These are phyloP conservation scores for Magallana angulata DNA, from an alignment of 1,140 invertebrate genomes.

Conservation along the genomic window DNA sequence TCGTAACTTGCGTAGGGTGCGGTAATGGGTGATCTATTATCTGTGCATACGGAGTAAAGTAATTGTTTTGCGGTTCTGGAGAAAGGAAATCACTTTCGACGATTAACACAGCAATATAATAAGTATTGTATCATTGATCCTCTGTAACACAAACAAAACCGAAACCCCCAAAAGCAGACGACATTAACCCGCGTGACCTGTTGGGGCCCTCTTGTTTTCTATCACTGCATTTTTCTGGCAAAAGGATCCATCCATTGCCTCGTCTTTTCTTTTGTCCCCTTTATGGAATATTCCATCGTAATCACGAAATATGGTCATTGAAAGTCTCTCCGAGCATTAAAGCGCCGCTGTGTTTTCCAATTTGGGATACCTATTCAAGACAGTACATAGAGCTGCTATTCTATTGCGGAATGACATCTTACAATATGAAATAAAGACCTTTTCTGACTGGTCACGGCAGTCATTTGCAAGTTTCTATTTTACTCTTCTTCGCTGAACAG, in stretches of 20 bases:
- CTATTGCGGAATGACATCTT: constrained; percentile 6
- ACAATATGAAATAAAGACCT: constrained; percentile 14
- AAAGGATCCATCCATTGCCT: not conserved
- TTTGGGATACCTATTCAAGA: not conserved
- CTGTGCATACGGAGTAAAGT: not conserved
- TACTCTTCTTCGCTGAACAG: not conserved
- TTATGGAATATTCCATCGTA: not conserved
- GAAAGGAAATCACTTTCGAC: not conserved
- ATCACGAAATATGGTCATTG: not conserved
- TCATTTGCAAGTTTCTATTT: constrained; percentile 16
- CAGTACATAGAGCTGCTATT: not conserved
- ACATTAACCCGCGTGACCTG: not conserved
- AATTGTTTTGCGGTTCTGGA: not conserved
- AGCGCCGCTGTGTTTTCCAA: not conserved
- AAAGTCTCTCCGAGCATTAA: not conserved
- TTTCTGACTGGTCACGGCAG: constrained; percentile 23
- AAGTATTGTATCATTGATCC: not conserved
- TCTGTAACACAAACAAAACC: not conserved
- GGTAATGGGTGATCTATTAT: not conserved
- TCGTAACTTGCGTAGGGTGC: not conserved
- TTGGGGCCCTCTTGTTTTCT: not conserved
- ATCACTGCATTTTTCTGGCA: not conserved
- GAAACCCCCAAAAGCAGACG: not conserved
- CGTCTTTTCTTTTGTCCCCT: not conserved
- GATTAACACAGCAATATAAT: not conserved